These are phyloP conservation scores for Perccottus glenii DNA, from an alignment of 2,113 vertebrate species.

Conservation along the genomic window DNA sequence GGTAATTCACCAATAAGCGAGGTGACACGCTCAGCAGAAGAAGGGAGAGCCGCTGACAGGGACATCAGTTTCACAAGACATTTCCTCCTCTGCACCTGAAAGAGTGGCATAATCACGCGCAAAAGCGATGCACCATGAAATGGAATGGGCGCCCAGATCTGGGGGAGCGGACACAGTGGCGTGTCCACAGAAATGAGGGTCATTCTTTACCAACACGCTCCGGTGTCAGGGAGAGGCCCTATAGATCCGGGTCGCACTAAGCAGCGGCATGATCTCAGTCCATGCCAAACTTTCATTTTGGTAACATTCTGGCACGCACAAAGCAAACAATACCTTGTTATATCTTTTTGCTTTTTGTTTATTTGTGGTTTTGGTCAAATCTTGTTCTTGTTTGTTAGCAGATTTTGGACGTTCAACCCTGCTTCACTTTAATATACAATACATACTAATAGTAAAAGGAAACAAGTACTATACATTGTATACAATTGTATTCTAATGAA, in stretches of 20 bases:
- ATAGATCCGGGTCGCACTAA: slow-evolving; percentile 47
- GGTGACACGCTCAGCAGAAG: slow-evolving; percentile 82
- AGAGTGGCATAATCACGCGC: slow-evolving; percentile 84
- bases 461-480: too few species aligned
- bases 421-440: too few species aligned
- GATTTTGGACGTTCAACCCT: too few species aligned
- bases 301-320: too few species aligned
- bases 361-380: too few species aligned
- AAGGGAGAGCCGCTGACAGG: slow-evolving; percentile 87
- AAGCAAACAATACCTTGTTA: too few species aligned
- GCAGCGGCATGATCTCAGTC: slow-evolving; percentile 16
- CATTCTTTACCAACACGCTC: slow-evolving; percentile 77
- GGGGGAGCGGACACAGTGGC: slow-evolving; percentile 80
- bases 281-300: slow-evolving; percentile 21
- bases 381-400: too few species aligned
- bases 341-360: too few species aligned
- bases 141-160: slow-evolving; percentile 84
- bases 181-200: slow-evolving; percentile 85
- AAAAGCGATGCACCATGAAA: slow-evolving; percentile 87
- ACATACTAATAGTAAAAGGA: too few species aligned
- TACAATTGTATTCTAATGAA: too few species aligned
- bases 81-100: slow-evolving; percentile 90
- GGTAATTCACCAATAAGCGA: slow-evolving; percentile 90
- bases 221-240: slow-evolving; percentile 63
- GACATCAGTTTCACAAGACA: slow-evolving; percentile 92